These are phyloP conservation scores for Meteorus sp. DNA, from an alignment of 1,140 invertebrate genomes.

Conservation along the genomic window DNA sequence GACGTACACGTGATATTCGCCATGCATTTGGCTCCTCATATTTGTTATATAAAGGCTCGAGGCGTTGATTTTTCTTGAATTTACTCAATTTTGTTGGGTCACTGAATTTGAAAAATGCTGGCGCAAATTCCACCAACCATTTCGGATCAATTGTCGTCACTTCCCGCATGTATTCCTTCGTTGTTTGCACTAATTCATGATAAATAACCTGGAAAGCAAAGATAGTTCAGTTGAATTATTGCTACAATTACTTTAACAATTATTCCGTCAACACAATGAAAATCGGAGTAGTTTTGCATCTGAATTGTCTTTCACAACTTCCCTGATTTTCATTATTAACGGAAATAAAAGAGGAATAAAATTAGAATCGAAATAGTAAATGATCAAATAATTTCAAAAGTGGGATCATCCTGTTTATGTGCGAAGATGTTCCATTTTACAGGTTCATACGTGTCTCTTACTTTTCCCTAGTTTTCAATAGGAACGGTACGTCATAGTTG, in stretches of 20 bases:
- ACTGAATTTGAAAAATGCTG: slow-evolving; percentile 99
- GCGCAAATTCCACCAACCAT: slow-evolving; percentile 99
- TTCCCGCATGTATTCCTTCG: slow-evolving; percentile 99
- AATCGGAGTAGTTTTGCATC: too few relatives aligned
- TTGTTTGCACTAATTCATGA: slow-evolving; percentile 97
- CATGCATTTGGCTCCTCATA: slow-evolving; percentile 99
- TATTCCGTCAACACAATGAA: too few relatives aligned
- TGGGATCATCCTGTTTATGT: too few relatives aligned
- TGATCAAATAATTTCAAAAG: too few relatives aligned
- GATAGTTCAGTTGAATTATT: background rate
- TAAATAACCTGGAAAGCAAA: slow-evolving; percentile 85
- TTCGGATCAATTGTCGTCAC: slow-evolving; percentile 99
- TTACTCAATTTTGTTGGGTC: slow-evolving; percentile 98
- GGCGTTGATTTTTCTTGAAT: slow-evolving; percentile 98
- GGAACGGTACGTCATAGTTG: too few relatives aligned
- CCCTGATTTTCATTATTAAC: too few relatives aligned
- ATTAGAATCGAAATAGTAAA: too few relatives aligned
- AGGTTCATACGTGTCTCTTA: too few relatives aligned
- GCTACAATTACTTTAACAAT: slow-evolving; percentile 5
- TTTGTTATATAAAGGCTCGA: slow-evolving; percentile 98
- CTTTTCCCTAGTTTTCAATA: too few relatives aligned
- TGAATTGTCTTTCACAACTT: too few relatives aligned
- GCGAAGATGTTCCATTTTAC: too few relatives aligned
- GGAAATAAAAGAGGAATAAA: too few relatives aligned
- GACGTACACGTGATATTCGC: slow-evolving; percentile 93